Evolutionary conservation across 2,888 invertebrate species (phyloP).

Genomic region (Phengaris arion): DNA sequence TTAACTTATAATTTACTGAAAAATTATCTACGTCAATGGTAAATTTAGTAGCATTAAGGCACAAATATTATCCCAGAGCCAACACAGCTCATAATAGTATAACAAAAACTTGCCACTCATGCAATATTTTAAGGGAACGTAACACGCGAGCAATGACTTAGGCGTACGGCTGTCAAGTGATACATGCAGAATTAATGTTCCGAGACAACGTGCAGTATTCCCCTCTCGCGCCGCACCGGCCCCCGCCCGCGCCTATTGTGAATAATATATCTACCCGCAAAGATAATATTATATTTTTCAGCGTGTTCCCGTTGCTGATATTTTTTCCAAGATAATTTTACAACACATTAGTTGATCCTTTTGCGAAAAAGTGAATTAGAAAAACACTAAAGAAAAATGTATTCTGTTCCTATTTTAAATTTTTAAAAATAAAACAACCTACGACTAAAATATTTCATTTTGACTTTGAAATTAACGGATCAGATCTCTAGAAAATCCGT

Average conservation of each 20-base stretch:
- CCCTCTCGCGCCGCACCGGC: neutral
- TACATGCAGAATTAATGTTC: conserved; percentile 31
- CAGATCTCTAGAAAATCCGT: too few species aligned
- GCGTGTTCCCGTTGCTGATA: neutral
- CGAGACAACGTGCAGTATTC: conserved; percentile 26
- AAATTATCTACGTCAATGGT: neutral
- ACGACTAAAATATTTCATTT: too few species aligned
- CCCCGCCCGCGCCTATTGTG: neutral
- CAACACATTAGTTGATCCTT: too few species aligned
- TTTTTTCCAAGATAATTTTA: too few species aligned
- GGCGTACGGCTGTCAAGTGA: conserved; percentile 29
- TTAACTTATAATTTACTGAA: neutral
- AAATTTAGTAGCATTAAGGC: neutral
- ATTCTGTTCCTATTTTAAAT: too few species aligned
- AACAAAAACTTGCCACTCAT: conserved; percentile 4
- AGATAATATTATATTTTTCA: neutral
- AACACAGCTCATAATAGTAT: neutral
- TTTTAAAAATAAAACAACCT: too few species aligned
- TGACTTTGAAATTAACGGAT: too few species aligned
- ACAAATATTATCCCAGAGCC: conserved; percentile 3
- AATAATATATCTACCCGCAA: conserved; percentile 14
- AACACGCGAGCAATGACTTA: conserved; percentile 30
- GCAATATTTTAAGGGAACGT: conserved; percentile 10
- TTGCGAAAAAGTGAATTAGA: too few species aligned
- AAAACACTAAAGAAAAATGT: too few species aligned